These are phyloP conservation scores for Etheostoma nigrum DNA, from an alignment of 2,797 vertebrate genomes.

Conservation along the genomic window DNA sequence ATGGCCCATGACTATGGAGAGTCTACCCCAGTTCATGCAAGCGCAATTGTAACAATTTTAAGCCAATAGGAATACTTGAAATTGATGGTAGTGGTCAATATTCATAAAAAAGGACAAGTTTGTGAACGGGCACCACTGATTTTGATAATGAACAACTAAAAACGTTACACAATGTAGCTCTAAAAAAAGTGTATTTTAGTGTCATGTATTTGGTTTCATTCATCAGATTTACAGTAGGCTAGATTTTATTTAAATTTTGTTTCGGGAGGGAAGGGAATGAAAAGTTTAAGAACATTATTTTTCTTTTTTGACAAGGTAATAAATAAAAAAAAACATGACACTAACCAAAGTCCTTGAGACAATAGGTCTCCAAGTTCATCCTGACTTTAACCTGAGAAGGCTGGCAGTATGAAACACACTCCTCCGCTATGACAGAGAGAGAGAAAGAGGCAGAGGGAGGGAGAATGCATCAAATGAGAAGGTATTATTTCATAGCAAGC, in stretches of 20 bases:
- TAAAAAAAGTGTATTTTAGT: too few species aligned
- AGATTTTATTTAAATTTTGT: neutral
- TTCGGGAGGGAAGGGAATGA: neutral
- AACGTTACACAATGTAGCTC: too few species aligned
- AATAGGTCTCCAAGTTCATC: slow-evolving; percentile 92
- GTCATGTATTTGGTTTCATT: neutral
- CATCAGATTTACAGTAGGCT: neutral
- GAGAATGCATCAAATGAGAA: slow-evolving; percentile 56
- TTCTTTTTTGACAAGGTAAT: neutral
- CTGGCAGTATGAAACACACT: slow-evolving; percentile 90
- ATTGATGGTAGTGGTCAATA: too few species aligned
- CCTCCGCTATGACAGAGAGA: slow-evolving; percentile 82
- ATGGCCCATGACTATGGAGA: too few species aligned
- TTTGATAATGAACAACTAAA: too few species aligned
- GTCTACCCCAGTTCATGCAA: too few species aligned
- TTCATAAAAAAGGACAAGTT: too few species aligned
- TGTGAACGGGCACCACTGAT: too few species aligned
- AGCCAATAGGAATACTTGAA: too few species aligned
- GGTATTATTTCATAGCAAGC: slow-evolving; percentile 65
- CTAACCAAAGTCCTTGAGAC: slow-evolving; percentile 91
- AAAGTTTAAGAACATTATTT: too few species aligned
- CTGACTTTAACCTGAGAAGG: slow-evolving; percentile 87
- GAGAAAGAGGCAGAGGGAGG: slow-evolving; percentile 20
- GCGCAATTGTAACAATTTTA: too few species aligned
- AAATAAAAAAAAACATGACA: neutral